Base-by-base conservation (phyloP, 2,113 vertebrate species). In the Riparia riparia region DNA sequence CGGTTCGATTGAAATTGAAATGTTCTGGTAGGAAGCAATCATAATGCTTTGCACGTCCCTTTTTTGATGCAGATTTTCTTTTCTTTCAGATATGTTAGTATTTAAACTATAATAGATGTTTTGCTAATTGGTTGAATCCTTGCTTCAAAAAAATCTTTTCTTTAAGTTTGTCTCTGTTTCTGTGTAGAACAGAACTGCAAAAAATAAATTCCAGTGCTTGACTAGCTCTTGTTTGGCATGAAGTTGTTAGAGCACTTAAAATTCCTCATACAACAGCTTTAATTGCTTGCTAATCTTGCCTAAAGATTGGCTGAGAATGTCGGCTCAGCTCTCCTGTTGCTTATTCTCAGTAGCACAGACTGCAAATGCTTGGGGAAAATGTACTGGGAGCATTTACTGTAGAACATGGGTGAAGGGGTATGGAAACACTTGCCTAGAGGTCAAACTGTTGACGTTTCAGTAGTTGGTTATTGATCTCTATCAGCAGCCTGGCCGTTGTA, bases 241-340 rank as follows among this genome's bases (percentile, higher is more conserved):
- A 85, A 95, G 86, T 90, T 1, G 1, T 76, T 76, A 64, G 66
- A 87, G 82, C 96, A 95, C 95, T 97, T 97, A 95, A 97, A 95
- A 97, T 97, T 94, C 91, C 83, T 95, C 69, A 69, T 95, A 64
- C 78, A 94, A 42, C 65, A 66, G 86, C 86, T 93, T 91, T 84
- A 96, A 77, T 93, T 95, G 79, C 90, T 86, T 81, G 83, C 88
- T 86, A 82, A 93, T 96, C 89, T 93, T 64, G 70, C 80, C 73
- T 86, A 37, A 87, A 94, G 93, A 86, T 90, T 94, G 90, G 60
- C 88, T 84, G 82, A 89, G 90, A 90, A 83, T 82, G 83, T 86
- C 76, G 32, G 53, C 82, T 81, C 5, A 0, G 14, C 78, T 92
- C 61, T 91, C 80, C 58, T 61, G 49, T 68, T 72, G 90, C 89